phyloP scores from a whole-genome alignment of 2,888 invertebrate genomes.

The Caenorhabditis doughertyi region DNA sequence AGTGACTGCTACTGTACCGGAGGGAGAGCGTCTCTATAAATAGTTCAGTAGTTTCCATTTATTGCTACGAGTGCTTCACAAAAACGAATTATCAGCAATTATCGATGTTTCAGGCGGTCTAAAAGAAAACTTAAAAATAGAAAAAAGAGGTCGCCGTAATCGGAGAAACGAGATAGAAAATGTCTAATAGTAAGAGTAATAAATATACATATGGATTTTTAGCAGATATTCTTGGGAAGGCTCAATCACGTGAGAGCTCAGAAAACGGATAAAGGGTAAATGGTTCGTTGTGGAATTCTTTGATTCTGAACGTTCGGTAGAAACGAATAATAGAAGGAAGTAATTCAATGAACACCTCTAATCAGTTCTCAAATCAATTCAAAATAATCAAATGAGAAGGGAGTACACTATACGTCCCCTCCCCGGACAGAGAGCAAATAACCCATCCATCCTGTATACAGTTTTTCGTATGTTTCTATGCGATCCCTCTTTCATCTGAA shows the following conservation, averaged over 20 bases:
- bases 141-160: constrained; percentile 13
- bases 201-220: too few relatives aligned
- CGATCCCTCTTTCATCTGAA: constrained; percentile 5
- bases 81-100: constrained; percentile 14
- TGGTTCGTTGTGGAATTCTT: background rate
- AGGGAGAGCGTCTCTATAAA: background rate
- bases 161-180: constrained; percentile 5
- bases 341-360: background rate
- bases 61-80: background rate
- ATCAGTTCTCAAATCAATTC: background rate
- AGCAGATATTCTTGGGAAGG: too few relatives aligned
- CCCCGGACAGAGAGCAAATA: constrained; percentile 40
- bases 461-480: constrained; percentile 38
- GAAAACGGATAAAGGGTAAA: background rate
- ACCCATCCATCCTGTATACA: constrained; percentile 45
- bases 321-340: background rate
- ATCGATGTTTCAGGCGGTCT: constrained; percentile 31
- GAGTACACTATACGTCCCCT: constrained; percentile 12
- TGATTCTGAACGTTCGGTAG: background rate
- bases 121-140: constrained; percentile 15
- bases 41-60: constrained; percentile 9
- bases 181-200: background rate
- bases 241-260: background rate
- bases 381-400: background rate
- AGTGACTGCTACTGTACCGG: constrained; percentile 12